Base-by-base conservation (phyloP, 2,113 vertebrate genomes). In the Dromas ardeola region DNA sequence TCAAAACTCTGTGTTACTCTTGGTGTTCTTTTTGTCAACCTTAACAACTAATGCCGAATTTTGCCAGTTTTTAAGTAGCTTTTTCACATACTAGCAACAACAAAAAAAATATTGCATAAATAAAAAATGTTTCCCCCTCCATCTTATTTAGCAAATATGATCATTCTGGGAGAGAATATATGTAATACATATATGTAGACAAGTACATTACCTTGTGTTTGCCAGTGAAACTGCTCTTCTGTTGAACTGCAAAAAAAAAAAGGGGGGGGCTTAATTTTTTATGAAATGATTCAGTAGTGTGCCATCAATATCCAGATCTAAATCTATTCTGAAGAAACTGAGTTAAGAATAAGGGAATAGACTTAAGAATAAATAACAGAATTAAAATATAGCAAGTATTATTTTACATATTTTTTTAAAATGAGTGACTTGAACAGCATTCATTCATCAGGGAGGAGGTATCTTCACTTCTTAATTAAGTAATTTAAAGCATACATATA, bases 181-280 rank as follows among this genome's bases (percentile, higher is more conserved):
- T 26, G 9, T 27, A 69, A 42, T 32, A 82, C 9, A 14, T 49
- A 29, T 11, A 66, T 17, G 14, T 10, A 87, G 38, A 6, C 36
- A 89, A 82, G 62, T 56, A 71, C 14, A 59, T 97, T 99, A 99
- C 99, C 99, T 99, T 99, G 99, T 81, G 99, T 98, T 90, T 99
- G 99, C 99, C 99, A 99, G 88, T 99, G 99, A 97, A 99, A 99
- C 67, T 99, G 99, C 74, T 99, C 99, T 97, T 99, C 99, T 74
- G 99, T 97, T 67, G 99, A 99, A 98, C 99, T 99, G 98, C 59
- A 97, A 98, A 94, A 83, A 40, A 81, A 45, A 66, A 71, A 90
- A 32, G 59, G 50, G 6, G 10, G 63, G 47, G 8, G 10, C 29
- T 82, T 87, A 4, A 2, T 49, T 79, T 69, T 59, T 7, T 10